Evolutionary conservation across 1,140 invertebrate species (phyloP), one percentile per base, ranked within the genome.

Genomic region (Bombus vancouverensis): DNA sequence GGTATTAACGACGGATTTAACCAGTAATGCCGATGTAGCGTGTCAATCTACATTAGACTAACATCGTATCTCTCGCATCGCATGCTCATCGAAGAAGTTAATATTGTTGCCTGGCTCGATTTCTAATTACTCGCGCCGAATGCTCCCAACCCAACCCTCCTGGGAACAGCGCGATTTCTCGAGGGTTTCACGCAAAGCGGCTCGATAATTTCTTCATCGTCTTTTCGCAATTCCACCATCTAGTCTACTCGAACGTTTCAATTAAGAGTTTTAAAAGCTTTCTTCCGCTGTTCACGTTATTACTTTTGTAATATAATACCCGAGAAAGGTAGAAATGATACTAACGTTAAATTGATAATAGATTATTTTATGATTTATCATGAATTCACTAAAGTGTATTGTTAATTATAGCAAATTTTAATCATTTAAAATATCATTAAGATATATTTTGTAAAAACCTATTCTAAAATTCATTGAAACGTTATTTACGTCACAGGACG

Each of bases 11-110:
- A 65, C 76, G 83, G 72, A 83, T 90, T 90, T 85, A 77, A 78
- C 72, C 79, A 18, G 71, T 83, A 90, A 90, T 80, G 71, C 32
- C 80, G 74, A 71, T 81, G 72, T 81, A 79, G 71, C 82, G 88
- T 87, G 88, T 88, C 89, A 90, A 90, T 90, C 88, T 87, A 85
- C 85, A 87, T 89, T 85, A 87, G 73, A 62, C 44, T 70, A 68
- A 47, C 72, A 39, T n/a, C 53, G 34, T 53, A 32, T 53, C 47
- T 42, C 81, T 37, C 81, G 77, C 42, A 28, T 73, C 47, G 44
- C 74, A 53, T 65, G 53, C 39, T 68, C 85, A 53, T 79, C 71
- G 81, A 83, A 89, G 59, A 53, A 85, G 78, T 81, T 85, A 81
- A 71, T 70, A 89, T 83, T 47, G 73, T 66, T 82, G 57, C 22